Evolutionary conservation across 1,140 invertebrate species (phyloP).

Genomic region (Arion vulgaris): DNA sequence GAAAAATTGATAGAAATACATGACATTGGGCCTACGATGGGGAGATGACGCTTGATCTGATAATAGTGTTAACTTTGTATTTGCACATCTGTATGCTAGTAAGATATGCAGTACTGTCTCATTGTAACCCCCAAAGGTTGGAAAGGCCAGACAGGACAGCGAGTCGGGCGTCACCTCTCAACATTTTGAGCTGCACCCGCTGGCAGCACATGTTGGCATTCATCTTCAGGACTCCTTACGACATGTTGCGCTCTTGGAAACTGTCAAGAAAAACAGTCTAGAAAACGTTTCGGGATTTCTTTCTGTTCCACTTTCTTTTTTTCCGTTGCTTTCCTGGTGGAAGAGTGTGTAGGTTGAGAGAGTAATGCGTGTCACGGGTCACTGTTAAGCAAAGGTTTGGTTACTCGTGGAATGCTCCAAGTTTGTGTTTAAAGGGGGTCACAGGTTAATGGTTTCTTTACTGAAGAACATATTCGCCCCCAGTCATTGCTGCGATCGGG

Average conservation of each 20-base stretch:
- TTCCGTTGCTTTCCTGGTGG: neutral
- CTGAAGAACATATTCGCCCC: neutral
- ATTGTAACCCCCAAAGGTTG: too few species aligned
- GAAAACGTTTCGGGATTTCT: neutral
- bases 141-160: neutral
- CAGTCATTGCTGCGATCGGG: too few species aligned
- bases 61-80: too few species aligned
- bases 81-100: too few species aligned
- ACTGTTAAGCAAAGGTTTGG: constrained; percentile 11
- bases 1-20: too few species aligned
- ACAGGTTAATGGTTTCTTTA: constrained; percentile 19
- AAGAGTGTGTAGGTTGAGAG: constrained; percentile 11
- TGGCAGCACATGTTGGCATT: neutral
- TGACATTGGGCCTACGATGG: neutral
- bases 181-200: neutral
- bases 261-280: neutral
- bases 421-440: constrained; percentile 2
- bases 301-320: neutral
- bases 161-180: neutral
- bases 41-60: neutral
- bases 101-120: too few species aligned
- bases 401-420: constrained; percentile 16
- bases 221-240: neutral
- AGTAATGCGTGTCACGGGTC: constrained; percentile 7
- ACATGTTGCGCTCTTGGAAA: neutral